A percentile compares a stretch with the other conserved stretches of the same genome.
Conservation (phyloP, 2,888 invertebrate genomes). For the Nemurella pictetii region DNA sequence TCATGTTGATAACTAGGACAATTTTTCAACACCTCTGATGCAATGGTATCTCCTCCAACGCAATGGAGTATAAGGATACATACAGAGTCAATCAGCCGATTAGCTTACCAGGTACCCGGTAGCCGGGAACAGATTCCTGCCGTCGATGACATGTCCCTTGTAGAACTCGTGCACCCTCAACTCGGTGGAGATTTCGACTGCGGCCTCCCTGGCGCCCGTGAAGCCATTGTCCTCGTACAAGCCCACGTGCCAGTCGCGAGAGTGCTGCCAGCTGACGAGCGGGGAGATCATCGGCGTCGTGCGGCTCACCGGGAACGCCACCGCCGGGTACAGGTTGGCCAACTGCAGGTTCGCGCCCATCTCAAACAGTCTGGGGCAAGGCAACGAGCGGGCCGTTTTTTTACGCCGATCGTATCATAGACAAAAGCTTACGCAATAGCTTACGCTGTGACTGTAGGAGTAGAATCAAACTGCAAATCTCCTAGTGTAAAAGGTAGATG, state of each 20-base stretch:
- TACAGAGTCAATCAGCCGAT: not conserved
- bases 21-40: too few species aligned
- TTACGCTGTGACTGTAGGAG: too few species aligned
- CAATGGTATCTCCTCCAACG: not conserved
- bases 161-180: slow-evolving; percentile 30
- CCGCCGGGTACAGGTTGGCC: slow-evolving; percentile 73
- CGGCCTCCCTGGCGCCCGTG: slow-evolving; percentile 13
- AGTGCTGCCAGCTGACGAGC: slow-evolving; percentile 87
- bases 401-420: too few species aligned
- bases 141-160: slow-evolving; percentile 56
- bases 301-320: slow-evolving; percentile 81
- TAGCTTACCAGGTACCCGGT: slow-evolving; percentile 72
- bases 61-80: not conserved
- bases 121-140: slow-evolving; percentile 79
- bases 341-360: slow-evolving; percentile 75
- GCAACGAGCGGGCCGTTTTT: too few species aligned
- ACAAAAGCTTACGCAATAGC: too few species aligned
- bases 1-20: not conserved
- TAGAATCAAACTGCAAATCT: too few species aligned
- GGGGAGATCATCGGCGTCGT: slow-evolving; percentile 85
- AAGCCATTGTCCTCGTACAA: slow-evolving; percentile 30
- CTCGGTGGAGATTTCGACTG: slow-evolving; percentile 2
- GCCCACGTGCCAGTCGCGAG: slow-evolving; percentile 67
- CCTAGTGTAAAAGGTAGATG: too few species aligned
- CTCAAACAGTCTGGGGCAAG: slow-evolving; percentile 72